Evolutionary conservation across 1,140 invertebrate genomes (phyloP).

Genomic region (Drosophila kohkoa): DNA sequence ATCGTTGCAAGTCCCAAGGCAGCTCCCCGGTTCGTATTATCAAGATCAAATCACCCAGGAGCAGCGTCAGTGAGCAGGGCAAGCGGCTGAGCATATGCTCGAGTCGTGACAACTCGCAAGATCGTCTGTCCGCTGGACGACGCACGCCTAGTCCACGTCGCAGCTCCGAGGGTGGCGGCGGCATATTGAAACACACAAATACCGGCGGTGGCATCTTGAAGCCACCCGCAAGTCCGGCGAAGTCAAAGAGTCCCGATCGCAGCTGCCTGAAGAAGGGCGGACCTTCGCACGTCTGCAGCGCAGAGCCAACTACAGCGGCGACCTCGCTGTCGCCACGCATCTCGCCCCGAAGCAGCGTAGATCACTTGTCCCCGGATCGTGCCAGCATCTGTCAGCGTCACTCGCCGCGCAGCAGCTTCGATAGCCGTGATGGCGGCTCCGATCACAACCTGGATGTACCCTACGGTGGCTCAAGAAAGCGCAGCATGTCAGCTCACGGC

Average conservation of each 20-base stretch:
- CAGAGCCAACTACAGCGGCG: slow-evolving; percentile 37
- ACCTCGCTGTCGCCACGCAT: slow-evolving; percentile 66
- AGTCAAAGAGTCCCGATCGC: slow-evolving; percentile 81
- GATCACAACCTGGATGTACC: slow-evolving; percentile 79
- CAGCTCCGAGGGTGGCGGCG: slow-evolving; percentile 72
- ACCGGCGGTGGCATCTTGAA: slow-evolving; percentile 73
- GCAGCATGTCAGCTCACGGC: slow-evolving; percentile 81
- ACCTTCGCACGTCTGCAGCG: slow-evolving; percentile 72
- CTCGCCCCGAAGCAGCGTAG: slow-evolving; percentile 76
- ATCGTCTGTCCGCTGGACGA: slow-evolving; percentile 68
- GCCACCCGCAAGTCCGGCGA: slow-evolving; percentile 75
- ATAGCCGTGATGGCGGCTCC: slow-evolving; percentile 73
- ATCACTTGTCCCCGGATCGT: slow-evolving; percentile 80
- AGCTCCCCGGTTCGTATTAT: slow-evolving; percentile 83
- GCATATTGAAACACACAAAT: slow-evolving; percentile 76
- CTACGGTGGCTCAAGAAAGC: slow-evolving; percentile 61
- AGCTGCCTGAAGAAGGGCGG: slow-evolving; percentile 81
- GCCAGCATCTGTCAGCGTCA: slow-evolving; percentile 68
- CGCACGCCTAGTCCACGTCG: slow-evolving; percentile 80
- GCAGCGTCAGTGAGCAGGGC: slow-evolving; percentile 77
- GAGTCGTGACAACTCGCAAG: slow-evolving; percentile 79
- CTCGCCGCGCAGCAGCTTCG: slow-evolving; percentile 82
- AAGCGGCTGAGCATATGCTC: slow-evolving; percentile 75
- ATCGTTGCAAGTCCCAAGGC: slow-evolving; percentile 83
- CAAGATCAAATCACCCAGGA: slow-evolving; percentile 81